Evolutionary conservation across 1,140 invertebrate species (phyloP).

Genomic region (Meteorus sp.): DNA sequence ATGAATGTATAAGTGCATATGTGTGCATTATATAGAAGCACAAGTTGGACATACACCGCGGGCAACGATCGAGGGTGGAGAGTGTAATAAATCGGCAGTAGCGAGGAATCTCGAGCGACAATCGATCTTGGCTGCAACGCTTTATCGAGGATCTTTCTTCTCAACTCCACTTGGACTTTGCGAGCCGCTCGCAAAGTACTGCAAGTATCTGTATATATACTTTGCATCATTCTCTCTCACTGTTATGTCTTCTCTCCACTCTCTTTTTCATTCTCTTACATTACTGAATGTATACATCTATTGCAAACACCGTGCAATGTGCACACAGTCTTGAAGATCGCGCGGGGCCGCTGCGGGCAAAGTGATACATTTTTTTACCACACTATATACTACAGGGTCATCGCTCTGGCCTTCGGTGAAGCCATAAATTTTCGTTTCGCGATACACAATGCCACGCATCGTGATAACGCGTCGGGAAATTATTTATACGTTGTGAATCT

Average conservation of each 20-base stretch:
- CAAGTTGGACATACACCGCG: not conserved
- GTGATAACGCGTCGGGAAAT: constrained; percentile 35
- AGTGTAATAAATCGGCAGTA: constrained; percentile 37
- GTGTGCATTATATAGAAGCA: constrained; percentile 7
- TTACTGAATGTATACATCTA: not conserved
- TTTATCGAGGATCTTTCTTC: constrained; percentile 43
- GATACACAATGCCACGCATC: constrained; percentile 27
- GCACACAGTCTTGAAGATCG: constrained; percentile 22
- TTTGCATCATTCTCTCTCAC: too few species aligned
- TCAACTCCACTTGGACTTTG: not conserved
- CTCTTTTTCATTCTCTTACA: constrained; percentile 2
- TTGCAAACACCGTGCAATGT: not conserved
- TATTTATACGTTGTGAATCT: constrained; percentile 17
- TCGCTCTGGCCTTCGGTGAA: constrained; percentile 32
- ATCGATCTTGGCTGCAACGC: constrained; percentile 43
- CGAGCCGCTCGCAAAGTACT: too few species aligned
- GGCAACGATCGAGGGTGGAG: constrained; percentile 29
- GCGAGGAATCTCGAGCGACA: constrained; percentile 47
- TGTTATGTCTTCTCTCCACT: too few species aligned
- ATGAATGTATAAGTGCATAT: constrained; percentile 10
- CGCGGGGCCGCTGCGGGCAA: constrained; percentile 20
- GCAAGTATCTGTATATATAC: too few species aligned
- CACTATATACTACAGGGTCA: constrained; percentile 12
- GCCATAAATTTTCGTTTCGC: constrained; percentile 38
- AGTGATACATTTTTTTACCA: constrained; percentile 32